Evolutionary conservation across 2,113 vertebrate species (phyloP), one percentile per base, ranked within the genome.

Genomic region (Enhydra lutris): DNA sequence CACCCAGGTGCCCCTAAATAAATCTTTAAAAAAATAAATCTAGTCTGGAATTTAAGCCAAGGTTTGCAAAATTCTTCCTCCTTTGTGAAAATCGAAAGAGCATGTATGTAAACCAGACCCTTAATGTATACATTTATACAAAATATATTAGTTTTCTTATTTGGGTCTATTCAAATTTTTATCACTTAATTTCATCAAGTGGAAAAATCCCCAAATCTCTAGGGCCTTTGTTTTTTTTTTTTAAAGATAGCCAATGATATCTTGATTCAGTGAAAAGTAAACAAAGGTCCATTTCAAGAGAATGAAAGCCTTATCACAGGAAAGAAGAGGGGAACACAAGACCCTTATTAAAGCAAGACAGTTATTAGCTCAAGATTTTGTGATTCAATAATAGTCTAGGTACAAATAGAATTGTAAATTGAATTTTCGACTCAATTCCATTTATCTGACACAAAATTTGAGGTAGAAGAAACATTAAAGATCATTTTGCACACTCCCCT

Each of bases 361-460:
- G 14, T 81, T 81, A 96, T 67, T 88, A 89, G n/a, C 88, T 97
- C 80, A 91, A 95, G 67, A 89, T 47, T 74, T 3, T 52, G 18
- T 93, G 73, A 95, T 92, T 97, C 88, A 91, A 18, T 93, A 96
- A 91, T 36, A 76, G 65, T 87, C 50, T 88, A 94, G 20, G 47
- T 86, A 92, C 34, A 95, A 92, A 91, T 7, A 86, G 65, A 36
- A 97, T 73, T 84, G 45, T 82, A 88, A 94, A 78, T 9, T 73
- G 63, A 94, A 95, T 74, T 92, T 76, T 74, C n/a, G 87, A 96
- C 57, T 93, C 65, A 95, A 21, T 96, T 95, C 21, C 21, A 93
- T 73, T 96, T 86, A 97, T 81, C 39, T 83, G 94, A 94, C 80
- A 96, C 20, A 96, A 59, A 92, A 89, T 79, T 80, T 92, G 80